A percentile compares a stretch with the other conserved stretches of the same genome.
Evolutionary conservation across 2,888 invertebrate species (phyloP).

Genomic region (Congeria kusceri): DNA sequence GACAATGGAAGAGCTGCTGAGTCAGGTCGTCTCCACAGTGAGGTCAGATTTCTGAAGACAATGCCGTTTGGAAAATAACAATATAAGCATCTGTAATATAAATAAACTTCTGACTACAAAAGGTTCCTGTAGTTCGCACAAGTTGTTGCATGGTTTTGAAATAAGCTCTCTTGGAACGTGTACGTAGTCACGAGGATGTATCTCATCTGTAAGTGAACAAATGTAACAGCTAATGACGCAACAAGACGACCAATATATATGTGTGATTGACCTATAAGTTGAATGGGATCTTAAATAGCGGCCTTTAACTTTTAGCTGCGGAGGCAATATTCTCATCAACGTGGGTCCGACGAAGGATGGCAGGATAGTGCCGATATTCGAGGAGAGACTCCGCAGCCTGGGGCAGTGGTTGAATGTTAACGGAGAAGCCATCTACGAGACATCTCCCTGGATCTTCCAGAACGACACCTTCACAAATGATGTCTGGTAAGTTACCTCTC

Average conservation of each 20-base stretch:
- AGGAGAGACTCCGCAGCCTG: conserved; percentile 92
- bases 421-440: conserved; percentile 94
- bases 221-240: too few relatives aligned
- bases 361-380: conserved; percentile 93
- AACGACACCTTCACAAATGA: conserved; percentile 90
- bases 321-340: conserved; percentile 92
- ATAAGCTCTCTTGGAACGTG: too few relatives aligned
- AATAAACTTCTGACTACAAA: too few relatives aligned
- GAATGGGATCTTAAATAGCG: too few relatives aligned
- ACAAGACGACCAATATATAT: too few relatives aligned
- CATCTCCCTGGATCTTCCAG: conserved; percentile 92
- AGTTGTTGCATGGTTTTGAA: too few relatives aligned
- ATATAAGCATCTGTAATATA: too few relatives aligned
- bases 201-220: too few relatives aligned
- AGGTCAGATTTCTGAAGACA: conserved; percentile 73
- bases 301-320: conserved; percentile 80
- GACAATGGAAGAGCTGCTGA: conserved; percentile 87
- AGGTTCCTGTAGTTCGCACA: too few relatives aligned
- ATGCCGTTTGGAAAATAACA: too few relatives aligned
- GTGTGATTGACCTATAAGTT: too few relatives aligned
- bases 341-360: conserved; percentile 96
- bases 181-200: too few relatives aligned
- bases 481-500: conserved; percentile 89
- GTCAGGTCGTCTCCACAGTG: conserved; percentile 82
- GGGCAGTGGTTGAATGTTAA: conserved; percentile 93